phyloP scores from a whole-genome alignment of 2,888 invertebrate species.

The Yponomeuta evonymella region DNA sequence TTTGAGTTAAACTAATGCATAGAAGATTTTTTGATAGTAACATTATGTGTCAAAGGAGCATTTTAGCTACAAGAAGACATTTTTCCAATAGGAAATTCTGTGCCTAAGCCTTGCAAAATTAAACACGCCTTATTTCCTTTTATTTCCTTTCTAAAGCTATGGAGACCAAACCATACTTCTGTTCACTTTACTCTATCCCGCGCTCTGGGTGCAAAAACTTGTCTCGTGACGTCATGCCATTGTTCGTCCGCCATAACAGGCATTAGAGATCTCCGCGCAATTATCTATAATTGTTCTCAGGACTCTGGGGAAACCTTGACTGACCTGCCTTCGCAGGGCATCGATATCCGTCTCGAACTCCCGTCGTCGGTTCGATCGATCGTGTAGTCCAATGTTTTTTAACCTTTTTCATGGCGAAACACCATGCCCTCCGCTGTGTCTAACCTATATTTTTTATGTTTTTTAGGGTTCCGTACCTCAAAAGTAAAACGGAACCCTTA shows the following conservation, averaged over 20 bases:
- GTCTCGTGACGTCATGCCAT: conserved; percentile 13
- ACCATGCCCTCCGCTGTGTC: no score
- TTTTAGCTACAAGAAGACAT: background rate
- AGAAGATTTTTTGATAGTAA: no score
- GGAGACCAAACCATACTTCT: background rate
- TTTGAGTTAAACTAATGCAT: no score
- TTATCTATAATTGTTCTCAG: conserved; percentile 2
- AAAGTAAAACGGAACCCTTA: no score
- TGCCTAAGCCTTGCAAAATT: background rate
- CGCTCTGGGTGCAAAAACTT: background rate
- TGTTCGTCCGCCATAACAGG: conserved; percentile 3
- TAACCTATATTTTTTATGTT: no score
- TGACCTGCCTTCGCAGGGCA: background rate
- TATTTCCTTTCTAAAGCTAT: background rate
- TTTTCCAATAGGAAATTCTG: background rate
- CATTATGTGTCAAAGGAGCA: no score
- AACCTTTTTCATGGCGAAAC: no score
- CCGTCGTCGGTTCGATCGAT: no score
- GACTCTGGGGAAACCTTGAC: background rate
- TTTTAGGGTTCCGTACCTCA: no score
- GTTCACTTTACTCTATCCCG: background rate
- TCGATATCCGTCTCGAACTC: background rate
- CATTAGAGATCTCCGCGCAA: conserved; percentile 4
- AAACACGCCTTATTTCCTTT: no score
- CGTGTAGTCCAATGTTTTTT: no score